A percentile compares a stretch with the other conserved stretches of the same genome.
These are phyloP conservation scores for Myrmophylax atrothorax DNA, from an alignment of 2,113 vertebrate species.

Conservation along the genomic window DNA sequence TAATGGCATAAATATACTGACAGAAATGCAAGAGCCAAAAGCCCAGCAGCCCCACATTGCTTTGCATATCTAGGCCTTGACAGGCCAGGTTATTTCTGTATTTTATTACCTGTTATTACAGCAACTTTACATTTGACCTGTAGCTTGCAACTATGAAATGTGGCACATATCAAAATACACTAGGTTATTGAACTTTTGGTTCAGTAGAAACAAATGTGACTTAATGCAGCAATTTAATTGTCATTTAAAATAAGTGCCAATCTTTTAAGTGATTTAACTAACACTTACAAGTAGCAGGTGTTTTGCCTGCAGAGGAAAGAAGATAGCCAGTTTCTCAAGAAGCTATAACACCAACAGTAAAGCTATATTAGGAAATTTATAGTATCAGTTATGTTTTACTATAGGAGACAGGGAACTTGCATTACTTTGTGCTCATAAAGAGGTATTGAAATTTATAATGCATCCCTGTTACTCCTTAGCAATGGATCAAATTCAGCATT, in stretches of 20 bases:
- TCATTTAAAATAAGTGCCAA: conserved; percentile 24
- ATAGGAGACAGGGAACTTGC: neutral
- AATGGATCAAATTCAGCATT: neutral
- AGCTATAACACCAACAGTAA: neutral
- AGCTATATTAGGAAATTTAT: neutral
- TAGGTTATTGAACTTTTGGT: conserved; percentile 38
- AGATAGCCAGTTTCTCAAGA: conserved; percentile 20
- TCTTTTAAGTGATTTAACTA: conserved; percentile 24
- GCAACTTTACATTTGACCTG: conserved; percentile 45
- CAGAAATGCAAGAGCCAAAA: conserved; percentile 1
- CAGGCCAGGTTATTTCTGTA: neutral
- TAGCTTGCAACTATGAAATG: conserved; percentile 9
- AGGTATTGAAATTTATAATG: neutral
- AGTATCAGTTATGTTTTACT: neutral
- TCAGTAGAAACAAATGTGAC: conserved; percentile 39
- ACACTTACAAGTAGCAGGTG: conserved; percentile 40
- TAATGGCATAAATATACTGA: neutral
- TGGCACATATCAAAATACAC: conserved; percentile 30
- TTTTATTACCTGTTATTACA: conserved; percentile 58
- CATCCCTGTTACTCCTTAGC: neutral
- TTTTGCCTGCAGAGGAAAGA: conserved; percentile 39
- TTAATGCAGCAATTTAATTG: conserved; percentile 42
- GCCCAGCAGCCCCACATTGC: neutral
- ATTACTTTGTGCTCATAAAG: neutral
- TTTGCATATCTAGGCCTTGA: neutral